Percentiles rank a stretch among this genome's conserved stretches.
phyloP scores from a whole-genome alignment of 37 sponge, comb jelly and placozoan species.

The Hexactinellida sp. region DNA sequence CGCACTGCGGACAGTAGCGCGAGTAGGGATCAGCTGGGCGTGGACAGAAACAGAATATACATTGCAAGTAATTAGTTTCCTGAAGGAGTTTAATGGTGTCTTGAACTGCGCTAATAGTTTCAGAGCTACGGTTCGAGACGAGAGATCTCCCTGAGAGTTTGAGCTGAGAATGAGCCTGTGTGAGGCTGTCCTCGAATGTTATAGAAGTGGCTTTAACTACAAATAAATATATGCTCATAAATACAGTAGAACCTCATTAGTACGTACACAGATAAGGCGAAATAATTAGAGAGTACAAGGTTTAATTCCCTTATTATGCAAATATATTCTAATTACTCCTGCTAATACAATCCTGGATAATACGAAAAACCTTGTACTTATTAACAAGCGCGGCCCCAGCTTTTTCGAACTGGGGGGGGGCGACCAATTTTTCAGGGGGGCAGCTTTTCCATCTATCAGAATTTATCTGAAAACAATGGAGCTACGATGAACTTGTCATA shows the following conservation, averaged over 20 bases:
- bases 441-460: too few relatives aligned
- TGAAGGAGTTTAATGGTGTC: background rate
- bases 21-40: background rate
- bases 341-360: too few relatives aligned
- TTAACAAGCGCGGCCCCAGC: too few relatives aligned
- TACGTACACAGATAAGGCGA: background rate
- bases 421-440: too few relatives aligned
- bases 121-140: background rate
- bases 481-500: too few relatives aligned
- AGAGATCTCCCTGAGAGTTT: background rate
- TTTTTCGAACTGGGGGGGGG: too few relatives aligned
- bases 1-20: slow-evolving; percentile 57
- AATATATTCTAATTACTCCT: too few relatives aligned
- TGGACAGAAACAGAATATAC: slow-evolving; percentile 6
- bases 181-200: background rate
- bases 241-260: background rate
- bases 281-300: too few relatives aligned
- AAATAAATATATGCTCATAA: background rate
- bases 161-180: background rate
- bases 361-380: too few relatives aligned
- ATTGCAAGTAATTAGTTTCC: slow-evolving; percentile 19
- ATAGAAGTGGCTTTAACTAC: background rate
- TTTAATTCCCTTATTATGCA: too few relatives aligned
- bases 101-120: background rate
- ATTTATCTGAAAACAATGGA: too few relatives aligned